Evolutionary conservation across 2,113 vertebrate species (phyloP).

Genomic region (Gasterosteus aculeatus): DNA sequence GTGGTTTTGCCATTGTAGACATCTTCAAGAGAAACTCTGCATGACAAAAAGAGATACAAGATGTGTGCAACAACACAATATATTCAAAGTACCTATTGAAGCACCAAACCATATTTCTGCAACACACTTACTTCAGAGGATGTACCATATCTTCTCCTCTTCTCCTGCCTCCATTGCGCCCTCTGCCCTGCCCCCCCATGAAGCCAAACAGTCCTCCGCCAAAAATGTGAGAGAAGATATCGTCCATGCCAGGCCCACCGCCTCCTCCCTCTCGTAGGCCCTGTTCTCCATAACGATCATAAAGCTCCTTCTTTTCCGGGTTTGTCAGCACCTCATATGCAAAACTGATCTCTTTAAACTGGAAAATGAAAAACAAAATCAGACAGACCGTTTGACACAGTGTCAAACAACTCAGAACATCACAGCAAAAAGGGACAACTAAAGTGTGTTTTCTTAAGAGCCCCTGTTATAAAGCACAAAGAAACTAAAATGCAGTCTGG

Average conservation of each 20-base stretch:
- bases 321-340: conserved; percentile 98
- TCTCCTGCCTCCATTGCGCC: conserved; percentile 93
- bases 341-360: conserved; percentile 99
- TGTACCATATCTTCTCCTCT: conserved; percentile 99
- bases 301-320: conserved; percentile 95
- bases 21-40: conserved; percentile 97
- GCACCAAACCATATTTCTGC: neutral
- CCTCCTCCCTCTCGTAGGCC: conserved; percentile 96
- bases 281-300: conserved; percentile 97
- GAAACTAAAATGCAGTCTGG: neutral
- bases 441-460: conserved; percentile 4
- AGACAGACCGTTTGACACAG: conserved; percentile 6
- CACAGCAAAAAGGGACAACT: neutral
- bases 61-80: neutral
- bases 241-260: conserved; percentile 95
- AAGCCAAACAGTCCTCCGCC: conserved; percentile 97
- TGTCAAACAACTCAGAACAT: neutral
- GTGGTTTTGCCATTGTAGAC: conserved; percentile 99
- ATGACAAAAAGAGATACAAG: conserved; percentile 33
- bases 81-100: neutral
- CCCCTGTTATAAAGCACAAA: conserved; percentile 1
- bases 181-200: conserved; percentile 94
- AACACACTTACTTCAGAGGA: conserved; percentile 90
- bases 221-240: conserved; percentile 99
- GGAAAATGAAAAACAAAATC: conserved; percentile 11